Evolutionary conservation across 2,888 invertebrate genomes (phyloP).

Genomic region (Melanchra persicariae): DNA sequence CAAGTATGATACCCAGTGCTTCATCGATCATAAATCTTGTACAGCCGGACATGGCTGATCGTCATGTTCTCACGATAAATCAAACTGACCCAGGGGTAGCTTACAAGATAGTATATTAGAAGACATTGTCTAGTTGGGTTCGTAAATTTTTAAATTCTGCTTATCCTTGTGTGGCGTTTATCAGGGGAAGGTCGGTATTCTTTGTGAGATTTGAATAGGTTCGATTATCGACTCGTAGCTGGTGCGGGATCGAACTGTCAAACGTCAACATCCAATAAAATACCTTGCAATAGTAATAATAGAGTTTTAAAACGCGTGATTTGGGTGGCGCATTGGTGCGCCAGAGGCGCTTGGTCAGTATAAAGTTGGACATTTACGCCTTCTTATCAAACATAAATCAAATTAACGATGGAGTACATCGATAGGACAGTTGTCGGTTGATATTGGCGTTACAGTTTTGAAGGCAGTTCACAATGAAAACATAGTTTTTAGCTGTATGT

Average conservation of each 20-base stretch:
- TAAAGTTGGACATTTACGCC: not conserved
- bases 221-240: not conserved
- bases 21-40: constrained; percentile 81
- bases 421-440: no score
- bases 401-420: no score
- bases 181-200: not conserved
- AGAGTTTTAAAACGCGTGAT: no score
- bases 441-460: no score
- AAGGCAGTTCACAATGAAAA: no score
- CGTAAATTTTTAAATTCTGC: constrained; percentile 50
- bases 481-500: no score
- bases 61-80: constrained; percentile 88
- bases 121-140: constrained; percentile 58
- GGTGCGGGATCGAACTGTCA: no score
- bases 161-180: not conserved
- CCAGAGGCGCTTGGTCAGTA: no score
- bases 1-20: constrained; percentile 50
- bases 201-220: not conserved
- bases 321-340: no score
- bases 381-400: not conserved
- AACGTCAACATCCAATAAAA: no score
- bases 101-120: constrained; percentile 67
- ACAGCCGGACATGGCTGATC: constrained; percentile 70
- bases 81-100: constrained; percentile 70
- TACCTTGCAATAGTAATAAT: no score